phyloP scores from a whole-genome alignment of 2,113 vertebrate species.

The Leucoraja erinaceus region DNA sequence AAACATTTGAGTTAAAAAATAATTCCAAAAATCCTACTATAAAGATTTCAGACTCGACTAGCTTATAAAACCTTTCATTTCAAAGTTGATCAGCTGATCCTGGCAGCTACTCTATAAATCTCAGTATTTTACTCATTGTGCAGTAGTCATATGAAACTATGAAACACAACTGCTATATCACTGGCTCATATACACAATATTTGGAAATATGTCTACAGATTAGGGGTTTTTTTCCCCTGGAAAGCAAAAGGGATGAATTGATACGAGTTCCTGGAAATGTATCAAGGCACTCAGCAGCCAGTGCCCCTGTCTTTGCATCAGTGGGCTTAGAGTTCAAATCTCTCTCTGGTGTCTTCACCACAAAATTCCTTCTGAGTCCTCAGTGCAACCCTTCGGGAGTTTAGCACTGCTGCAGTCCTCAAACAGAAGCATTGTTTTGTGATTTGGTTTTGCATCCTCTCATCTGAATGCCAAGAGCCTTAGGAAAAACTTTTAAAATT shows the following conservation, averaged over 20 bases:
- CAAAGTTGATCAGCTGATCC: not conserved
- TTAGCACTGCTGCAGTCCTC: no score
- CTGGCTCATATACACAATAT: not conserved
- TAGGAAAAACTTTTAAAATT: no score
- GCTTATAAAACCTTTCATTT: not conserved
- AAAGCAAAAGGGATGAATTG: not conserved
- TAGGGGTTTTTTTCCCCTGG: not conserved
- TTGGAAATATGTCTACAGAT: not conserved
- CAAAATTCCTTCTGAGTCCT: no score
- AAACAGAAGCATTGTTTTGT: no score
- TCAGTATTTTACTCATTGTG: not conserved
- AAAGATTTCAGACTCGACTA: not conserved
- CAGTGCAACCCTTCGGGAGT: no score
- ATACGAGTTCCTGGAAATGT: not conserved
- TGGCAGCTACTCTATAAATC: not conserved
- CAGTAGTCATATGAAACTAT: not conserved
- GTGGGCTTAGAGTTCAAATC: no score
- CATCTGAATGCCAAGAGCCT: no score
- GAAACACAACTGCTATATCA: not conserved
- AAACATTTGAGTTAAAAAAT: not conserved
- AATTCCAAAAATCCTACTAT: not conserved
- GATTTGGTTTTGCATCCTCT: no score
- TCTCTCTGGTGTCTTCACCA: no score
- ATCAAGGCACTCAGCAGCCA: no score
- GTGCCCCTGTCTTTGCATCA: no score